These are phyloP conservation scores for Scaptomyza pallida DNA, from an alignment of 1,140 invertebrate species.

Conservation along the genomic window DNA sequence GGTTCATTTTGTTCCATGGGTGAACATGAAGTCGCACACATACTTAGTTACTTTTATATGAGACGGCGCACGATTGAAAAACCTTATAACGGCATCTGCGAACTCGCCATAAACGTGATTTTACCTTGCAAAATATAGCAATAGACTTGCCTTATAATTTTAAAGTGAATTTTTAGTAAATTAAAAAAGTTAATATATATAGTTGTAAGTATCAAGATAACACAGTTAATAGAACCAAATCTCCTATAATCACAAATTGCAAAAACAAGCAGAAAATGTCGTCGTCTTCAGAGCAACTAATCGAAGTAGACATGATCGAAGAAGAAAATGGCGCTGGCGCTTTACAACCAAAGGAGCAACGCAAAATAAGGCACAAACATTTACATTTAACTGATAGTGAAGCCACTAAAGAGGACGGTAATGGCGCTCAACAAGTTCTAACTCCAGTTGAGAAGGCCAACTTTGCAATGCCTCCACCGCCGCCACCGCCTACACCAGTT, in stretches of 20 bases:
- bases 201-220: slow-evolving; percentile 54
- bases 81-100: slow-evolving; percentile 62
- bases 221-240: not conserved
- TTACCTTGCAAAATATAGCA: slow-evolving; percentile 45
- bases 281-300: slow-evolving; percentile 53
- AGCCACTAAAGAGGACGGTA: slow-evolving; percentile 5
- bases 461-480: slow-evolving; percentile 67
- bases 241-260: not conserved
- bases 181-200: slow-evolving; percentile 26
- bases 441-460: slow-evolving; percentile 50
- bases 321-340: slow-evolving; percentile 80
- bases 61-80: slow-evolving; percentile 41
- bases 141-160: slow-evolving; percentile 14
- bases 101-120: slow-evolving; percentile 72
- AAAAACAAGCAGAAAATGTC: slow-evolving; percentile 37
- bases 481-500: slow-evolving; percentile 76
- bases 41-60: not conserved
- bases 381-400: slow-evolving; percentile 27
- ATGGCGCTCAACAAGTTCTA: slow-evolving; percentile 28
- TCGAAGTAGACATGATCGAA: slow-evolving; percentile 41
- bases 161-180: slow-evolving; percentile 36
- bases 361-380: slow-evolving; percentile 35
- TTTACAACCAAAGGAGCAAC: slow-evolving; percentile 48
- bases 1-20: not conserved
- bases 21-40: slow-evolving; percentile 11